Percentiles rank a stretch among this genome's conserved stretches.
These are phyloP conservation scores for Cremastinae sp. DNA, from an alignment of 2,888 invertebrate genomes.

Conservation along the genomic window DNA sequence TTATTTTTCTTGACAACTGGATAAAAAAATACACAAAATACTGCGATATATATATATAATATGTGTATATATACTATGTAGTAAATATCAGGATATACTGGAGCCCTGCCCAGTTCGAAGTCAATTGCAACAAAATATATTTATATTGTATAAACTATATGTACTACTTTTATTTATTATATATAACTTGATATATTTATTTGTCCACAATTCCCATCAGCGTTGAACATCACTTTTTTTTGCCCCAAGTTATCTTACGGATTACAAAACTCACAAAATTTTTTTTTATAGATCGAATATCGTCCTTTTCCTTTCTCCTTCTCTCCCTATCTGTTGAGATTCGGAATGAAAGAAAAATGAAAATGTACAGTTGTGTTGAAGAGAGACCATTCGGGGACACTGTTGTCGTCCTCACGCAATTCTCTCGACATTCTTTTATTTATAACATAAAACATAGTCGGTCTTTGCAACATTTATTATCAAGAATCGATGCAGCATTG, in stretches of 20 bases:
- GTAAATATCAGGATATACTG: constrained; percentile 65
- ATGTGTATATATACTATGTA: constrained; percentile 64
- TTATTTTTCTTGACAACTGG: constrained; percentile 71
- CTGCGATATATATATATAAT: constrained; percentile 70
- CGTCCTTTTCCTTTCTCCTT: not conserved
- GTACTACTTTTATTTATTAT: constrained; percentile 30
- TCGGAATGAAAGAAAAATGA: constrained; percentile 25
- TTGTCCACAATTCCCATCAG: constrained; percentile 66
- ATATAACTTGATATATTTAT: constrained; percentile 66
- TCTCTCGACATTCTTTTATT: constrained; percentile 63
- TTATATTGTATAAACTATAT: constrained; percentile 37
- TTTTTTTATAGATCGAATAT: constrained; percentile 10
- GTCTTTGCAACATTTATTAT: constrained; percentile 66
- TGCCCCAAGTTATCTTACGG: constrained; percentile 42
- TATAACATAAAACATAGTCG: constrained; percentile 63
- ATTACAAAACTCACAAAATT: constrained; percentile 47
- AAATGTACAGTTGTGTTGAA: constrained; percentile 60
- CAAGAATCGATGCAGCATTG: constrained; percentile 58
- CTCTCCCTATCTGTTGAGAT: constrained; percentile 19
- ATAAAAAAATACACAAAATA: constrained; percentile 75
- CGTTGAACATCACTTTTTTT: constrained; percentile 61
- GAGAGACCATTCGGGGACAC: constrained; percentile 60
- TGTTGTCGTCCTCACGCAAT: constrained; percentile 66
- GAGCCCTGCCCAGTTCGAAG: constrained; percentile 76
- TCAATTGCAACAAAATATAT: constrained; percentile 74